Evolutionary conservation across 2,888 invertebrate species (phyloP).

Genomic region (Stomorhina lunata): DNA sequence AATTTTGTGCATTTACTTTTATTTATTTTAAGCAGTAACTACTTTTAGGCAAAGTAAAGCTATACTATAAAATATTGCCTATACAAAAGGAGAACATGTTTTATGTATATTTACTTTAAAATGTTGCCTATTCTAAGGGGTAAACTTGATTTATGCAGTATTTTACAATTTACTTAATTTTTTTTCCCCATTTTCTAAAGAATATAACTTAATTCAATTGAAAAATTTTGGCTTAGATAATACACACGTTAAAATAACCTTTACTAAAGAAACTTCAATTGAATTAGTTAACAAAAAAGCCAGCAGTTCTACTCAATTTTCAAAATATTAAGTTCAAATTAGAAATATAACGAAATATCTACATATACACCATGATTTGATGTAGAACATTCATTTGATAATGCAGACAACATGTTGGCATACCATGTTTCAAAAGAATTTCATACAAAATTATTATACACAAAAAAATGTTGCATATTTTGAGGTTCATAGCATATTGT

Average conservation of each 20-base stretch:
- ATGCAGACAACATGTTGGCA: not conserved
- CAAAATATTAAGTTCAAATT: not conserved
- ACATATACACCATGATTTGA: not conserved
- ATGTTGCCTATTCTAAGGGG: not conserved
- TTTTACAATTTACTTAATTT: not conserved
- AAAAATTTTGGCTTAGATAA: too few relatives aligned
- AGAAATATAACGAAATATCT: not conserved
- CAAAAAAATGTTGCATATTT: not conserved
- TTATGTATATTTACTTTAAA: not conserved
- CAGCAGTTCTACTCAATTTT: not conserved
- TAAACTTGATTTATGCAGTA: constrained; percentile 1
- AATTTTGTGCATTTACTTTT: not conserved
- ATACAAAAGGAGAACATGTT: not conserved
- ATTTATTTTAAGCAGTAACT: not conserved
- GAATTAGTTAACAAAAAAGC: not conserved
- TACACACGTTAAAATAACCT: too few relatives aligned
- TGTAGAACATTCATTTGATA: not conserved
- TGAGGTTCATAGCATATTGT: not conserved
- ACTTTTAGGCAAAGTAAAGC: not conserved
- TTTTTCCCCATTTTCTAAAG: too few relatives aligned
- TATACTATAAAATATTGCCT: not conserved
- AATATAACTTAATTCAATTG: too few relatives aligned
- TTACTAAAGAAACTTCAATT: not conserved
- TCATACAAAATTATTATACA: constrained; percentile 1
- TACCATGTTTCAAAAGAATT: not conserved